Conservation (phyloP, 2,888 invertebrate species). For the Caenorhabditis angaria region DNA sequence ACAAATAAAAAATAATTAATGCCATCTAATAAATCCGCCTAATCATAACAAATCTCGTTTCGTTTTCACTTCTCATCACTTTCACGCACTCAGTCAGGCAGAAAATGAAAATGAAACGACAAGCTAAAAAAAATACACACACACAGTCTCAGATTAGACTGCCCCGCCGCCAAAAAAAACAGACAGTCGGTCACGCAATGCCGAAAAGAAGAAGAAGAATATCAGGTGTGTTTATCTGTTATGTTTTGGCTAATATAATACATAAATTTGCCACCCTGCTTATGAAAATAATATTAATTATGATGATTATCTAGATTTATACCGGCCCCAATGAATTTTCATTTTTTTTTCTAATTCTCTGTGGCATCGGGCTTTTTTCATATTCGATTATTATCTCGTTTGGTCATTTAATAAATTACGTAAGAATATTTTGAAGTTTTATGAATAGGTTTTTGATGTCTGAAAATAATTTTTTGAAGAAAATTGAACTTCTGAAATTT, state of each 20-base stretch:
- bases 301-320: not conserved
- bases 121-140: too few relatives aligned
- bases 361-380: not conserved
- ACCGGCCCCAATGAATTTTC: too few relatives aligned
- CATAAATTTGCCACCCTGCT: not conserved
- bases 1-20: constrained; percentile 2
- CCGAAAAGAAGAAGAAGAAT: not conserved
- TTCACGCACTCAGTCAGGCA: not conserved
- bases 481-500: too few relatives aligned
- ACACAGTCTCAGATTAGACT: not conserved
- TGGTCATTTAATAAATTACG: too few relatives aligned
- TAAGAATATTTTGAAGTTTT: too few relatives aligned
- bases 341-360: not conserved
- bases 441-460: too few relatives aligned
- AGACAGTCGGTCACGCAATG: not conserved
- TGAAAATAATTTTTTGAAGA: too few relatives aligned
- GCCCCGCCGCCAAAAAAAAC: not conserved
- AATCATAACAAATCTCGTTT: constrained; percentile 4
- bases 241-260: constrained; percentile 1
- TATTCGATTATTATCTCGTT: not conserved
- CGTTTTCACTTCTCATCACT: constrained; percentile 4
- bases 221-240: constrained; percentile 1
- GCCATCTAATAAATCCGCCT: constrained; percentile 4
- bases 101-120: constrained; percentile 4
- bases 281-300: not conserved